phyloP scores from a whole-genome alignment of 2,113 vertebrate species.

The Astatotilapia flaviijosephi region DNA sequence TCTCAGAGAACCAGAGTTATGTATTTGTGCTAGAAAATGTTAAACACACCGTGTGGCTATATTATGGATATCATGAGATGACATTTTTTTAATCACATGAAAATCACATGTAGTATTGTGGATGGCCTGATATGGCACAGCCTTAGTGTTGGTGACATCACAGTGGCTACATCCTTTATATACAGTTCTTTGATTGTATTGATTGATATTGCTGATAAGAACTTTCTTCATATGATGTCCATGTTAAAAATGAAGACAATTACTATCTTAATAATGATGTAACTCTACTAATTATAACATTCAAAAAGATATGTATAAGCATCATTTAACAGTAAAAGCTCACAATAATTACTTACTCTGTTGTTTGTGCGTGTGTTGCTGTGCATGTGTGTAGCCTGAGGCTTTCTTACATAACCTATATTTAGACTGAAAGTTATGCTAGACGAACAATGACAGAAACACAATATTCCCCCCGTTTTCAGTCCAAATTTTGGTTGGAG shows the following conservation, averaged over 20 bases:
- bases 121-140: not conserved
- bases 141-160: not conserved
- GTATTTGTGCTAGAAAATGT: not conserved
- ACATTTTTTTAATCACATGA: not conserved
- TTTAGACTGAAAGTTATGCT: slow-evolving; percentile 40
- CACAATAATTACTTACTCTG: not conserved
- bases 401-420: slow-evolving; percentile 41
- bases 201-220: not conserved
- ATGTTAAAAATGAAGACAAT: not conserved
- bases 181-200: not conserved
- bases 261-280: not conserved
- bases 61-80: not conserved
- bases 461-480: slow-evolving; percentile 30
- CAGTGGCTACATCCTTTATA: not conserved
- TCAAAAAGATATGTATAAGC: not conserved
- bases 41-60: not conserved
- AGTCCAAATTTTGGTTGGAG: slow-evolving; percentile 27
- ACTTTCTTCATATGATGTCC: not conserved
- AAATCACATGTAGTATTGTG: not conserved
- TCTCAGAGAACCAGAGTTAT: not conserved
- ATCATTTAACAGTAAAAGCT: not conserved
- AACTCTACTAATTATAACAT: not conserved
- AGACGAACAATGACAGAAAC: slow-evolving; percentile 45
- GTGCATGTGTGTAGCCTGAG: not conserved
- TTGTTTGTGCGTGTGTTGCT: not conserved